Evolutionary conservation across 2,113 vertebrate species (phyloP).

Genomic region (Stigmatopora nigra): DNA sequence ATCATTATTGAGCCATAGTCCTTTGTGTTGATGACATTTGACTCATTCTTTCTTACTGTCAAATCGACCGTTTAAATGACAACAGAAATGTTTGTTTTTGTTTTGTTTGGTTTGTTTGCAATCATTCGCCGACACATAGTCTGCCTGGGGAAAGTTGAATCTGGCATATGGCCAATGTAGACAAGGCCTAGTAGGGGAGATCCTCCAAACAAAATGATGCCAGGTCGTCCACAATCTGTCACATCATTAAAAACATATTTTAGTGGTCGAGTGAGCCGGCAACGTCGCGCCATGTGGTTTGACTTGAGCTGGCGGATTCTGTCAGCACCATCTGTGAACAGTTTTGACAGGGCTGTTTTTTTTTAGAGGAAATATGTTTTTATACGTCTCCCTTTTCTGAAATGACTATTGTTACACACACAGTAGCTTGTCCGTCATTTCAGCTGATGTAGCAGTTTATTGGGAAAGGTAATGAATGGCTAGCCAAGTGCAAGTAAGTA

Average conservation of each 20-base stretch:
- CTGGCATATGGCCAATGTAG: neutral
- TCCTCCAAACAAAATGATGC: slow-evolving; percentile 2
- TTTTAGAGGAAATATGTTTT: neutral
- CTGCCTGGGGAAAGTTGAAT: neutral
- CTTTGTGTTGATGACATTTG: neutral
- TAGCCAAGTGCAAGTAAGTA: slow-evolving; percentile 6
- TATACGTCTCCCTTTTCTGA: slow-evolving; percentile 2
- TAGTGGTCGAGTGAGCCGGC: slow-evolving; percentile 1
- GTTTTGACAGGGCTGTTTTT: neutral
- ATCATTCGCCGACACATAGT: neutral
- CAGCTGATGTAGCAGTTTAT: slow-evolving; percentile 14
- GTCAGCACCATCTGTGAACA: slow-evolving; percentile 37
- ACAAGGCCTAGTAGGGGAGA: neutral
- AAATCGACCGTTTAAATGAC: neutral
- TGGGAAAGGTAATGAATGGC: slow-evolving; percentile 1
- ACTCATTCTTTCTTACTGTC: neutral
- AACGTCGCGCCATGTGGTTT: slow-evolving; percentile 11
- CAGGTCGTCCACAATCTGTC: slow-evolving; percentile 19
- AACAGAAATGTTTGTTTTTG: neutral
- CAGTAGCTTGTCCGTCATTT: neutral
- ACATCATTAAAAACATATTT: slow-evolving; percentile 21
- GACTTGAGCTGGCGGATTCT: slow-evolving; percentile 3
- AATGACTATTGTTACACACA: neutral
- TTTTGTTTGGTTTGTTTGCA: neutral
- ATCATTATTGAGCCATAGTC: neutral